Evolutionary conservation across 2,113 vertebrate genomes (phyloP).

Genomic region (Pygoscelis antarcticus): DNA sequence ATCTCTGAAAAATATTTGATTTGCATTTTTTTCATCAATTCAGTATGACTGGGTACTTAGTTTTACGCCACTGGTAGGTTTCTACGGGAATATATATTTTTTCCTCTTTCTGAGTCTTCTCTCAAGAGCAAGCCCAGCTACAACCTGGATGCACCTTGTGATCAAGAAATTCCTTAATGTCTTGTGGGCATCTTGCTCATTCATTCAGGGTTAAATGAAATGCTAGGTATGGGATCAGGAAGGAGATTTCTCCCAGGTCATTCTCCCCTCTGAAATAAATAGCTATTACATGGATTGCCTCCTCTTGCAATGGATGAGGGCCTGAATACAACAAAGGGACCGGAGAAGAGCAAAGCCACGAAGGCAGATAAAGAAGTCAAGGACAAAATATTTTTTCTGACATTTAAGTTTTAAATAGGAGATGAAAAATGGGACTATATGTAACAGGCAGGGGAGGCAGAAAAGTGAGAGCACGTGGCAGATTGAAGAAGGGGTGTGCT

Average conservation of each 20-base stretch:
- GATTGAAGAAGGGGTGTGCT: neutral
- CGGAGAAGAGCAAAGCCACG: neutral
- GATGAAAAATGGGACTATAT: neutral
- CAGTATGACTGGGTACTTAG: neutral
- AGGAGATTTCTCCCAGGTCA: neutral
- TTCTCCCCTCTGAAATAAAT: neutral
- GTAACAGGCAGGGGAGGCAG: neutral
- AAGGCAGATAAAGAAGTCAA: neutral
- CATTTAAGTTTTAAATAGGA: neutral
- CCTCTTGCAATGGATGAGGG: neutral
- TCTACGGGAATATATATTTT: neutral
- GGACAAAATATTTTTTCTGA: neutral
- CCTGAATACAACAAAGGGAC: neutral
- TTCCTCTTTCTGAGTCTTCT: neutral
- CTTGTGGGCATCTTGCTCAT: neutral
- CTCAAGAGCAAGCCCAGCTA: neutral
- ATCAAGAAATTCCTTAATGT: neutral
- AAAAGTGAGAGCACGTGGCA: neutral
- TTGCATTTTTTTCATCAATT: neutral
- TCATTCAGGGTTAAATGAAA: neutral
- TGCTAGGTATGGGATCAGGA: neutral
- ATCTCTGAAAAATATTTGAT: neutral
- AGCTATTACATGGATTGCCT: neutral
- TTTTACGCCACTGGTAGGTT: neutral
- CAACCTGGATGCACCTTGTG: neutral